These are phyloP conservation scores for Dendrocincla fuliginosa DNA, from an alignment of 2,797 vertebrate species.

Conservation along the genomic window DNA sequence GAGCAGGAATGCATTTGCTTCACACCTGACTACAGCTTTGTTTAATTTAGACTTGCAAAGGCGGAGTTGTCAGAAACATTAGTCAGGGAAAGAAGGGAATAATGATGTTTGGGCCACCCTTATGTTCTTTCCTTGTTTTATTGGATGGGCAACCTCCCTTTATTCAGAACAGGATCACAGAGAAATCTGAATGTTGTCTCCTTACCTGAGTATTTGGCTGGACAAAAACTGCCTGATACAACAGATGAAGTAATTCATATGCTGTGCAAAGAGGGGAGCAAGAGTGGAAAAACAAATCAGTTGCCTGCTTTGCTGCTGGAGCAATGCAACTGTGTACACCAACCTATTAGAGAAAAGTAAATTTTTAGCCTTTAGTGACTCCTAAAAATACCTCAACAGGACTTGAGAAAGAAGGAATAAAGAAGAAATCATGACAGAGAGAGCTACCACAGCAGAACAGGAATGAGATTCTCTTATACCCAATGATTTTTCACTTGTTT, in stretches of 20 bases:
- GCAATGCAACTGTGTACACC: neutral
- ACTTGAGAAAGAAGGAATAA: neutral
- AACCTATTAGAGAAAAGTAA: neutral
- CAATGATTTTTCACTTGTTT: neutral
- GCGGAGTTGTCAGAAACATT: neutral
- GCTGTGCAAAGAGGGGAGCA: conserved; percentile 32
- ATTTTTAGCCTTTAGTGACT: neutral
- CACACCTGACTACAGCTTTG: neutral
- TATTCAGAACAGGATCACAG: neutral
- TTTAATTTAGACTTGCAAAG: neutral
- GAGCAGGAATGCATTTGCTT: neutral
- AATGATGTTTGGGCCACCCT: neutral
- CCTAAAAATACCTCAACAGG: neutral
- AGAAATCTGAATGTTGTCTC: neutral
- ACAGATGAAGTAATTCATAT: conserved; percentile 33
- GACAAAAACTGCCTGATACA: conserved; percentile 35
- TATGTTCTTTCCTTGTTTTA: neutral
- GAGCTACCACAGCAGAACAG: neutral
- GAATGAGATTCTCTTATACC: neutral
- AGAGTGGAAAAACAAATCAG: conserved; percentile 15
- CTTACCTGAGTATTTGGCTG: conserved; percentile 14
- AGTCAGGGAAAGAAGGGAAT: neutral
- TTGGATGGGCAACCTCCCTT: neutral
- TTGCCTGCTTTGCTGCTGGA: conserved; percentile 5
- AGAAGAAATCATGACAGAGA: neutral